phyloP scores from a whole-genome alignment of 2,797 vertebrate species.

The Cuniculus paca region DNA sequence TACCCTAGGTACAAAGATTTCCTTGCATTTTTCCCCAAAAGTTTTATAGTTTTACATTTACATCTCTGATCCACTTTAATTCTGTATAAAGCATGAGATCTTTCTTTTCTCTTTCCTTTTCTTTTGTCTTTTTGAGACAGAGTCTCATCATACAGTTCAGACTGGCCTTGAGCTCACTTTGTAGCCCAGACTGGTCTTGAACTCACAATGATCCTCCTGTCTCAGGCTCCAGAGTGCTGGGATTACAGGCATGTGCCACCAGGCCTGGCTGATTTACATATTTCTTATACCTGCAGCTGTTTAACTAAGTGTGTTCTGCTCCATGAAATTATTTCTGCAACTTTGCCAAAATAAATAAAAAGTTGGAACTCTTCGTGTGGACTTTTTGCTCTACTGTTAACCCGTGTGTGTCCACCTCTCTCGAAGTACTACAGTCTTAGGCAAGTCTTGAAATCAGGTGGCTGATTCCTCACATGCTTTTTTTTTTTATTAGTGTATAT shows the following conservation, averaged over 20 bases:
- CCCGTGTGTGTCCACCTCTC: not conserved
- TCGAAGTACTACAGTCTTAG: not conserved
- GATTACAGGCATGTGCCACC: no score
- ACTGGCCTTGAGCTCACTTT: no score
- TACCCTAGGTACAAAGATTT: not conserved
- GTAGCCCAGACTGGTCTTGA: no score
- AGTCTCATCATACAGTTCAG: no score
- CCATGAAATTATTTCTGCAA: not conserved
- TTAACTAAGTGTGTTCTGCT: not conserved
- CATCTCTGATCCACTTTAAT: not conserved
- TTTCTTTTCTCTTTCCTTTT: no score
- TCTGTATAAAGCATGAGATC: not conserved
- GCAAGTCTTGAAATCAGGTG: not conserved
- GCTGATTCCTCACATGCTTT: not conserved
- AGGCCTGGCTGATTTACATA: no score
- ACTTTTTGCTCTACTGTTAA: not conserved
- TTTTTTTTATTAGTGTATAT: not conserved
- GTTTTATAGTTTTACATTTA: not conserved
- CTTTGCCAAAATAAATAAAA: not conserved
- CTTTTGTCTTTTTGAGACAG: no score
- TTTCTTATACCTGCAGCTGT: not conserved
- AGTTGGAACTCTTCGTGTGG: not conserved
- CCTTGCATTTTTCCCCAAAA: not conserved
- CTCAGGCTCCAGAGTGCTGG: no score
- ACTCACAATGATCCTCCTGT: no score